A percentile compares a stretch with the other conserved stretches of the same genome.
Conservation (phyloP, 2,797 vertebrate genomes). For the Chiloscyllium punctatum region DNA sequence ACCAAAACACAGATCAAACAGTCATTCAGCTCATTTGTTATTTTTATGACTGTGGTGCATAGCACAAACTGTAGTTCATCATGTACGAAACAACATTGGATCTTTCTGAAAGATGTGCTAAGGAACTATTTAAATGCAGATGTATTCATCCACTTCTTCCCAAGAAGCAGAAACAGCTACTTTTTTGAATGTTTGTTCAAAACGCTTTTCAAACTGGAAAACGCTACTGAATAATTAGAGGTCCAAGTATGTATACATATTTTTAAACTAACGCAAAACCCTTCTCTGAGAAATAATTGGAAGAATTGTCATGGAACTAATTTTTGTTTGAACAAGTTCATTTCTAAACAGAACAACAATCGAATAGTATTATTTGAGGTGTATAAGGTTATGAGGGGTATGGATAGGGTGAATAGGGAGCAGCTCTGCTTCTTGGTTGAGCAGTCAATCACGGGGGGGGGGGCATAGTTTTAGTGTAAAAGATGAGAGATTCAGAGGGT, state of each 20-base stretch:
- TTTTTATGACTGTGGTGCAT: neutral
- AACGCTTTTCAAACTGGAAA: neutral
- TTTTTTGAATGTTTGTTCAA: neutral
- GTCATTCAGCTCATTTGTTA: neutral
- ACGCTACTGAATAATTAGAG: neutral
- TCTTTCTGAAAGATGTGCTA: neutral
- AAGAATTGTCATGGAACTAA: neutral
- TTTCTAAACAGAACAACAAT: neutral
- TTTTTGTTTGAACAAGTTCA: neutral
- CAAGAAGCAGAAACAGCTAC: neutral
- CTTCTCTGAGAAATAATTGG: neutral
- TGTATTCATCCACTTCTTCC: neutral
- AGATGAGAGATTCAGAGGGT: too few relatives aligned
- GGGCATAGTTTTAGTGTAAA: too few relatives aligned
- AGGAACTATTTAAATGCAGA: neutral
- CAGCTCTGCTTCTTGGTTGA: too few relatives aligned
- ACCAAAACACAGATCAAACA: neutral
- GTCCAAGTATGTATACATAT: neutral
- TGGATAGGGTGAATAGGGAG: too few relatives aligned
- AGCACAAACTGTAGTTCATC: neutral
- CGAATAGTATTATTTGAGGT: neutral
- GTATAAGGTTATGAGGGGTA: too few relatives aligned
- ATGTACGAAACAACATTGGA: neutral
- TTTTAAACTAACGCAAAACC: neutral
- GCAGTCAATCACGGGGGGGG: too few relatives aligned